phyloP scores from a whole-genome alignment of 2,888 invertebrate genomes.

The Leucophenga maculata region DNA sequence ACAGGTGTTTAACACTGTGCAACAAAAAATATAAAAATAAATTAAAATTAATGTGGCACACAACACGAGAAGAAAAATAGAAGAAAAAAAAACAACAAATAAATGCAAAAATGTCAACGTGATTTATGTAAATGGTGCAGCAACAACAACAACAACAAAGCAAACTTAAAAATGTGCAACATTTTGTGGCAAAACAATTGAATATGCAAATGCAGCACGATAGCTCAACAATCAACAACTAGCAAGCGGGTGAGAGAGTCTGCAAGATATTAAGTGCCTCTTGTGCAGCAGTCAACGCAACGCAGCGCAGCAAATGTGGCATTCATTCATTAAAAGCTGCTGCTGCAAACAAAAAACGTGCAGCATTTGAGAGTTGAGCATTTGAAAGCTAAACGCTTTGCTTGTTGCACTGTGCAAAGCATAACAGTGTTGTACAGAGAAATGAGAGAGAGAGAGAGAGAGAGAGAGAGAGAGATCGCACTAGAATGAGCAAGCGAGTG shows the following conservation, averaged over 20 bases:
- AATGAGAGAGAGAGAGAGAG: too few relatives aligned
- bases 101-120: slow-evolving; percentile 45
- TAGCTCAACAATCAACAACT: slow-evolving; percentile 27
- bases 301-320: slow-evolving; percentile 57
- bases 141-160: slow-evolving; percentile 26
- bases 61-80: slow-evolving; percentile 18
- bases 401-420: too few relatives aligned
- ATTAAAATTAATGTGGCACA: neutral
- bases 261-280: neutral
- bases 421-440: too few relatives aligned
- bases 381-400: too few relatives aligned
- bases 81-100: neutral
- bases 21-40: too few relatives aligned
- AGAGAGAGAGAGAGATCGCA: neutral
- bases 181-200: slow-evolving; percentile 7
- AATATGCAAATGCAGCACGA: slow-evolving; percentile 24
- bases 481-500: slow-evolving; percentile 37
- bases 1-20: slow-evolving; percentile 18
- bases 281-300: too few relatives aligned
- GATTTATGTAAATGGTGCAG: slow-evolving; percentile 54
- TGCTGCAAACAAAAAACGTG: slow-evolving; percentile 27
- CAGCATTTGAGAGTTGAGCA: neutral
- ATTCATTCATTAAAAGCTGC: slow-evolving; percentile 58
- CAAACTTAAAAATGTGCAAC: too few relatives aligned
- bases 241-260: slow-evolving; percentile 24